Conservation (phyloP, 2,888 invertebrate genomes). For the Pristionchus arcanus region DNA sequence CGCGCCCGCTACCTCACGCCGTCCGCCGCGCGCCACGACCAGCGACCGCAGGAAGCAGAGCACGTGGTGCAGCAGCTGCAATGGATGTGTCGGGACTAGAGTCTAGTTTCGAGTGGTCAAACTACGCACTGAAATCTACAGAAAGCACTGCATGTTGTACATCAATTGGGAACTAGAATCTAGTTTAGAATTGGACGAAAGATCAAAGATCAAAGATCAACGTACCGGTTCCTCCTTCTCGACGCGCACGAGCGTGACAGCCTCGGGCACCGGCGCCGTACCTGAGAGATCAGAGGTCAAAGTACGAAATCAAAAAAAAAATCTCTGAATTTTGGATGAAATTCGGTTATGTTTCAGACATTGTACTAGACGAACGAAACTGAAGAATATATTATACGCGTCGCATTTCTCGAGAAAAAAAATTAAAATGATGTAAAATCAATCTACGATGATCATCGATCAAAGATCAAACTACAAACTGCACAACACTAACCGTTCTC, state of each 20-base stretch:
- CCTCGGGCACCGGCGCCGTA: background rate
- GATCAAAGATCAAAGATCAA: conserved; percentile 24
- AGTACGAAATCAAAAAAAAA: background rate
- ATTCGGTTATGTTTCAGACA: too few relatives aligned
- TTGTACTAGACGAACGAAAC: too few relatives aligned
- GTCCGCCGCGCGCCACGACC: conserved; percentile 22
- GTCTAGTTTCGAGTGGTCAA: background rate
- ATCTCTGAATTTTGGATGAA: too few relatives aligned
- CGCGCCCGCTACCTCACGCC: background rate
- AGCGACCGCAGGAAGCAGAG: conserved; percentile 22
- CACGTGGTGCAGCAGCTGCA: conserved; percentile 38
- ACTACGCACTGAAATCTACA: too few relatives aligned
- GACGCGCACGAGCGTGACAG: conserved; percentile 7
- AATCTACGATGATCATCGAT: background rate
- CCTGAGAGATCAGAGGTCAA: conserved; percentile 18
- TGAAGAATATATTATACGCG: too few relatives aligned
- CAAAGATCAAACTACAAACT: background rate
- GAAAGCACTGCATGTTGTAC: too few relatives aligned
- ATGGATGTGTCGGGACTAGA: background rate
- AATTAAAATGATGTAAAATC: too few relatives aligned
- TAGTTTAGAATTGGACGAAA: background rate
- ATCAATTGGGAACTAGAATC: background rate
- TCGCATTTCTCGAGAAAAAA: too few relatives aligned
- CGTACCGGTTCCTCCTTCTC: conserved; percentile 45
- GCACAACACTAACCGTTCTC: background rate